Conservation (phyloP, 53 echinoderm and acorn worm species). For the Astropecten irregularis region DNA sequence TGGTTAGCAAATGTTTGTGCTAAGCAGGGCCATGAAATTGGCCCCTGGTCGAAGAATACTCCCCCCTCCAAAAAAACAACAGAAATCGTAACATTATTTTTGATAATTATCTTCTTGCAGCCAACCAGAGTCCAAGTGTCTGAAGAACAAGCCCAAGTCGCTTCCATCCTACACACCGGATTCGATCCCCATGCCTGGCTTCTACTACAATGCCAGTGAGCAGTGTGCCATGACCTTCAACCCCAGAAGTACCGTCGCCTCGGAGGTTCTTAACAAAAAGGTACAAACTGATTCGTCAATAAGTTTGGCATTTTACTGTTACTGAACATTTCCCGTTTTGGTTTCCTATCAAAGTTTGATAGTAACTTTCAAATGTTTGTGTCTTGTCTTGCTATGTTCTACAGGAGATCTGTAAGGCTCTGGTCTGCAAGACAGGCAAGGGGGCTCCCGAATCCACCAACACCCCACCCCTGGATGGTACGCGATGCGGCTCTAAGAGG, state of each 20-base stretch:
- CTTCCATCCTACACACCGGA: constrained; percentile 14
- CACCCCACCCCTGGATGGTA: constrained; percentile 83
- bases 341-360: no score
- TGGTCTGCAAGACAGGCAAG: constrained; percentile 62
- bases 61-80: no score
- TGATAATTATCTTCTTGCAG: no score
- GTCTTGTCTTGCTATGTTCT: no score
- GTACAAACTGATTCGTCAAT: no score
- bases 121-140: constrained; percentile 62
- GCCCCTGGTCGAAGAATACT: no score
- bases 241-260: constrained; percentile 63
- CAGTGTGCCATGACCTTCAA: constrained; percentile 80
- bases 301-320: no score
- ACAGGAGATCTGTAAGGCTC: constrained; percentile 75
- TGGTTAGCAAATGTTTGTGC: no score
- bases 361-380: no score
- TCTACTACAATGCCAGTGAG: constrained; percentile 62
- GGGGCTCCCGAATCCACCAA: constrained; percentile 30
- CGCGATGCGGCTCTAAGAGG: constrained; percentile 80
- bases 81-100: no score
- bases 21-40: no score
- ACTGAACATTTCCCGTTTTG: no score
- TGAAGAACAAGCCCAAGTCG: constrained; percentile 58
- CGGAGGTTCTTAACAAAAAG: constrained; percentile 23
- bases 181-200: constrained; percentile 70